Evolutionary conservation across 1,140 invertebrate species (phyloP), one percentile per base, ranked within the genome.

Genomic region (Ceratina australensis): DNA sequence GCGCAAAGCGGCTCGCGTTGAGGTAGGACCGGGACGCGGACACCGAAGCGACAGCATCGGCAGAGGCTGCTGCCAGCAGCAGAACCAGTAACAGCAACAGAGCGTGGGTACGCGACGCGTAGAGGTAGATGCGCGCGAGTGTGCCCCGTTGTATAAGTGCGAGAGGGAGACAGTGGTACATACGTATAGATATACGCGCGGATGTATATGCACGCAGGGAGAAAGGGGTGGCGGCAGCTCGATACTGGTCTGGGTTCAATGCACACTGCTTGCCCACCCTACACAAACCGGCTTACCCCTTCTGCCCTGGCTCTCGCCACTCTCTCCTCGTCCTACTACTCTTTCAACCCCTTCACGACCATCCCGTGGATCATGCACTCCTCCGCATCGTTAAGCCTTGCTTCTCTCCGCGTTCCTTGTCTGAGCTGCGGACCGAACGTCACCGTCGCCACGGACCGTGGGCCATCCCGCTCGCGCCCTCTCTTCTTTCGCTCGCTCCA

Each of bases 171-270:
- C 10, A 28, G 33, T 42, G 57, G 57, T 60, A 59, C 22, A 59
- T 12, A 16, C 12, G 20, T 24, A 26, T 13, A 26, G 8, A 8
- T 26, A 24, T 24, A 24, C n/a, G 20, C n/a, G n/a, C 8, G 24
- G 4, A 1, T 15, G 22, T 8, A 33, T 15, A 49, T 26, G 16
- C 47, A 22, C 12, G 16, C 18, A 33, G 57, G 80, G 69, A 68
- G 65, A 73, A 72, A 60, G 83, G 77, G 82, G 79, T 81, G 69
- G 86, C n/a, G n/a, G n/a, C 86, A 86, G 87, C 90, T 90, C 89
- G 89, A 91, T 91, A 91, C 83, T 82, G 80, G 86, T 87, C 85
- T 87, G 89, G 89, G 89, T 90, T 89, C 87, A 90, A 90, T 90
- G 89, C 89, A 90, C 90, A 90, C 85, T 80, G 77, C 50, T 77